A percentile compares a stretch with the other conserved stretches of the same genome.
These are phyloP conservation scores for Epizoanthus rinbou DNA, from an alignment of 92 coral and sea anemone species.

Conservation along the genomic window DNA sequence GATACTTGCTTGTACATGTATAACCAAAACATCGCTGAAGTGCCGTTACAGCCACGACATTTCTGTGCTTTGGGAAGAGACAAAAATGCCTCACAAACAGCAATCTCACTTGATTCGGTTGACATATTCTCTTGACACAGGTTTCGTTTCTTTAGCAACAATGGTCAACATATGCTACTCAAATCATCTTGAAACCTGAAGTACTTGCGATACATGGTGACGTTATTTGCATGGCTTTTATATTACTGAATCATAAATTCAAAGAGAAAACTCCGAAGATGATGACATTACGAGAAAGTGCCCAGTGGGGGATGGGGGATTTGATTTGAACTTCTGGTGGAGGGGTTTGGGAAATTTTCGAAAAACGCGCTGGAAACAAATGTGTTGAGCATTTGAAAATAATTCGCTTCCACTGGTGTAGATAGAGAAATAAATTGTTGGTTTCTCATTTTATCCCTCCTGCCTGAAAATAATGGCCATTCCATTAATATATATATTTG, in stretches of 20 bases:
- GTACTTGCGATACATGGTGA: slow-evolving; percentile 24
- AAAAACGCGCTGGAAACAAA: no score
- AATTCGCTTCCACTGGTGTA: no score
- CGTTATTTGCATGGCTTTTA: slow-evolving; percentile 19
- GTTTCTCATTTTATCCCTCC: no score
- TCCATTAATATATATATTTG: background rate
- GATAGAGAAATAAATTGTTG: no score
- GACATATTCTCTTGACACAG: slow-evolving; percentile 8
- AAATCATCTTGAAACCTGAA: slow-evolving; percentile 19
- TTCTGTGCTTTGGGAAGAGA: slow-evolving; percentile 26
- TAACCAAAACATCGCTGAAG: slow-evolving; percentile 19
- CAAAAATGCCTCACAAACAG: slow-evolving; percentile 25
- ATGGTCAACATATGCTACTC: slow-evolving; percentile 23
- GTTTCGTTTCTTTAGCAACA: slow-evolving; percentile 21
- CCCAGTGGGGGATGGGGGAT: background rate
- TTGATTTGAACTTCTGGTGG: no score
- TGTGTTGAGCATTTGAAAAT: no score
- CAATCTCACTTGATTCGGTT: slow-evolving; percentile 21
- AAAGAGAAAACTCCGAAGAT: slow-evolving; percentile 13
- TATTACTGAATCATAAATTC: slow-evolving; percentile 18
- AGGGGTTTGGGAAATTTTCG: no score
- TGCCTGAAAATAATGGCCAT: background rate
- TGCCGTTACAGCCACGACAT: slow-evolving; percentile 19
- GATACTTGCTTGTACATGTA: slow-evolving; percentile 11
- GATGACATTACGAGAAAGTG: slow-evolving; percentile 18